Conservation (phyloP, 2,113 vertebrate species). For the Nerophis ophidion region DNA sequence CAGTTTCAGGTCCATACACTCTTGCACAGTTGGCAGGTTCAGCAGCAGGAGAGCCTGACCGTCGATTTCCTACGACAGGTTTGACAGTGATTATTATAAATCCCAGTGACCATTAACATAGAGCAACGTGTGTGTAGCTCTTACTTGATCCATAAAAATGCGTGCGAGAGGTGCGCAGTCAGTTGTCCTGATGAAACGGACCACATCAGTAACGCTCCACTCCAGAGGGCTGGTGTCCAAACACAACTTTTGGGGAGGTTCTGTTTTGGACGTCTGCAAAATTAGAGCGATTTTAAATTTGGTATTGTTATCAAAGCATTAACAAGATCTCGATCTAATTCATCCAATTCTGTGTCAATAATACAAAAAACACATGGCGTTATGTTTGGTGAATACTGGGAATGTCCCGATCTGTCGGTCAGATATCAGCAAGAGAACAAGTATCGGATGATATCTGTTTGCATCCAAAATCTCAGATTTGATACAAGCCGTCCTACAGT, state of each 20-base stretch:
- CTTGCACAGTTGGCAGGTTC: constrained; percentile 94
- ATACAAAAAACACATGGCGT: too few relatives aligned
- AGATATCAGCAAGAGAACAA: too few relatives aligned
- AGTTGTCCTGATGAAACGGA: constrained; percentile 92
- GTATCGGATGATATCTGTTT: too few relatives aligned
- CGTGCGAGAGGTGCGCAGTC: constrained; percentile 92
- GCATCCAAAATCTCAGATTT: too few relatives aligned
- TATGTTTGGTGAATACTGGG: too few relatives aligned
- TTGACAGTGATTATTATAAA: neutral
- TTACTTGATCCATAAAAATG: constrained; percentile 96
- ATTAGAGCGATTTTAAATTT: neutral
- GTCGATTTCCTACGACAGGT: constrained; percentile 86
- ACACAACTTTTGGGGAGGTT: constrained; percentile 84
- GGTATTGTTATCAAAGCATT: too few relatives aligned
- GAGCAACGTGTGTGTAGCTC: constrained; percentile 10
- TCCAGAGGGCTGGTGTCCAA: constrained; percentile 94
- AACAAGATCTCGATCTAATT: too few relatives aligned
- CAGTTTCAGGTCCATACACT: constrained; percentile 98
- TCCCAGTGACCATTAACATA: neutral
- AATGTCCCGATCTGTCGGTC: too few relatives aligned
- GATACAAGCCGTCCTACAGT: too few relatives aligned
- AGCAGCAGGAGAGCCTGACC: constrained; percentile 93
- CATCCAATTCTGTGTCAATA: too few relatives aligned
- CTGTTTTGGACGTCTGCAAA: constrained; percentile 70
- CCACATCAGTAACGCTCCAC: constrained; percentile 92